Conservation (phyloP, 2,888 invertebrate genomes). For the Acanthopleura granulata region DNA sequence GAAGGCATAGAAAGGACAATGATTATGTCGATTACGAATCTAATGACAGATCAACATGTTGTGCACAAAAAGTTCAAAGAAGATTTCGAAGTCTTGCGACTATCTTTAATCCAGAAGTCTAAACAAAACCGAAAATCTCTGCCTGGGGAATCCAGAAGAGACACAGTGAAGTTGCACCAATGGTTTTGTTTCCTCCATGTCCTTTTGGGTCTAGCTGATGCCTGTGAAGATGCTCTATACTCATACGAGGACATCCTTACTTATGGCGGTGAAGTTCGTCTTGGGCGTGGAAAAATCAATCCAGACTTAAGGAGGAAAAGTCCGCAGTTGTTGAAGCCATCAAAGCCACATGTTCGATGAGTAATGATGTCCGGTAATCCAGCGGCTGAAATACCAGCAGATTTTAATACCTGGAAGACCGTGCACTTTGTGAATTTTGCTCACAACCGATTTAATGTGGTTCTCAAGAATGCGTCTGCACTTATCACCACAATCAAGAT, state of each 20-base stretch:
- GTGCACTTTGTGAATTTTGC: neutral
- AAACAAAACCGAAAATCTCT: neutral
- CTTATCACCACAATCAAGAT: neutral
- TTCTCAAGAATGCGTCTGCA: neutral
- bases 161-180: too few species aligned
- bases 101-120: neutral
- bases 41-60: constrained; percentile 3
- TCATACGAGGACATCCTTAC: constrained; percentile 6
- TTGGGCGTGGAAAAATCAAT: too few species aligned
- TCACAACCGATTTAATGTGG: constrained; percentile 4
- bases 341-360: neutral
- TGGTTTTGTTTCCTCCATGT: too few species aligned
- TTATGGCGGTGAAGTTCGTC: neutral
- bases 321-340: neutral
- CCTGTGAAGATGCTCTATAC: too few species aligned
- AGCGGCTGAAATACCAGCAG: neutral
- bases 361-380: neutral
- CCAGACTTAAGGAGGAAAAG: neutral
- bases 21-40: neutral
- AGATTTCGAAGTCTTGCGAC: too few species aligned
- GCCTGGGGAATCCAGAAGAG: too few species aligned
- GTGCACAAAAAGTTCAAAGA: neutral
- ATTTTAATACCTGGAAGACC: neutral
- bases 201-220: too few species aligned
- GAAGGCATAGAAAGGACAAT: neutral